These are phyloP conservation scores for Merops nubicus DNA, from an alignment of 2,113 vertebrate genomes.

Conservation along the genomic window DNA sequence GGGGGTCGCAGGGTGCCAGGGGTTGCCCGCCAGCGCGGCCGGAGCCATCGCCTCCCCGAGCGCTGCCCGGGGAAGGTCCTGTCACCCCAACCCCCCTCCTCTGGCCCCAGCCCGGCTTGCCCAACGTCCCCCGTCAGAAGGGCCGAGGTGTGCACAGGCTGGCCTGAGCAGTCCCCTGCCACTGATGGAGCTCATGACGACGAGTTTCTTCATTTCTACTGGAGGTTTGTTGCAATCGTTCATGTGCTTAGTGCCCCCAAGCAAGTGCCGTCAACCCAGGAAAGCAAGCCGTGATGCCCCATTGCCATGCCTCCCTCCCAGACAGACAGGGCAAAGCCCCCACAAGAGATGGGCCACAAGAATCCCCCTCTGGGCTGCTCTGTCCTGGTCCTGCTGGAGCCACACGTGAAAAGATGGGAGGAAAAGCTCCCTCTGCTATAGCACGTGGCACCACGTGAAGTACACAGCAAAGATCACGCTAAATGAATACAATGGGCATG, in stretches of 20 bases:
- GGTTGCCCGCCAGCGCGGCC: accelerated
- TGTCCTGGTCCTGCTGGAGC: background rate
- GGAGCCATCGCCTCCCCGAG: no score
- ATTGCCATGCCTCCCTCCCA: accelerated
- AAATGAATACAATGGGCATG: background rate
- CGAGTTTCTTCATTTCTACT: accelerated
- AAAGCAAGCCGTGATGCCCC: accelerated
- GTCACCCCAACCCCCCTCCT: no score
- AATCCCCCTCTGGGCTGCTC: background rate
- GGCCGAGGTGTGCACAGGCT: background rate
- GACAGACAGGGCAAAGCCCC: background rate
- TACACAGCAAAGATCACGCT: background rate
- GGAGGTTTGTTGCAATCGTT: background rate
- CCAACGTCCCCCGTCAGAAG: accelerated
- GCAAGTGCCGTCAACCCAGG: background rate
- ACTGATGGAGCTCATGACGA: accelerated
- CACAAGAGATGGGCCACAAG: background rate
- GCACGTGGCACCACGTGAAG: background rate
- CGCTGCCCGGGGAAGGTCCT: background rate
- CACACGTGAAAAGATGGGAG: background rate
- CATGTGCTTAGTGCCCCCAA: background rate
- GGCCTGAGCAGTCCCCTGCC: background rate
- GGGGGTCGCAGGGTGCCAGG: accelerated
- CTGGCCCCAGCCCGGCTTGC: accelerated
- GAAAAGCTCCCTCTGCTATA: background rate